phyloP scores from a whole-genome alignment of 1,140 invertebrate species.

The Psilanteris sp. region DNA sequence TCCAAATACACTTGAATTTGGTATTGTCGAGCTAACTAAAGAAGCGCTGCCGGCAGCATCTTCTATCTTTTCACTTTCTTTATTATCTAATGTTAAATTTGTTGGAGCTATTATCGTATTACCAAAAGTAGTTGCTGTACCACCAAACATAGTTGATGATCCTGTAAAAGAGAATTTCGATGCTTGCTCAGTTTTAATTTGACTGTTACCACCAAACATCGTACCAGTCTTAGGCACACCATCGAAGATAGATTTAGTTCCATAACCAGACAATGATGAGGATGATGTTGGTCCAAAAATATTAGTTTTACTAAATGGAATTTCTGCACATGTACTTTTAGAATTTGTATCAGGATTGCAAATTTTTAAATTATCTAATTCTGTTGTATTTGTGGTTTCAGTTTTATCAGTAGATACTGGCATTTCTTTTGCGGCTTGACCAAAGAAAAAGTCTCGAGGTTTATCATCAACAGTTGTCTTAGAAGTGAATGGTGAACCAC shows the following conservation, averaged over 20 bases:
- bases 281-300: not conserved
- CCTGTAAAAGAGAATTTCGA: constrained; percentile 9
- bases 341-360: constrained; percentile 59
- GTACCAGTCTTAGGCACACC: not conserved
- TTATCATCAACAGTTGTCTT: not conserved
- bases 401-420: not conserved
- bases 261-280: constrained; percentile 4
- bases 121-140: not conserved
- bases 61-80: not conserved
- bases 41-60: not conserved
- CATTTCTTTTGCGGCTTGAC: constrained; percentile 6
- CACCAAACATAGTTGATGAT: constrained; percentile 6
- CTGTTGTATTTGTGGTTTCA: constrained; percentile 3
- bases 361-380: constrained; percentile 67
- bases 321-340: constrained; percentile 14
- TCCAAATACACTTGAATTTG: constrained; percentile 9
- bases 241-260: constrained; percentile 26
- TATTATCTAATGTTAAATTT: no score
- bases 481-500: not conserved
- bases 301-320: not conserved
- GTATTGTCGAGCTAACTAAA: not conserved
- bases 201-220: constrained; percentile 2
- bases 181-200: constrained; percentile 1
- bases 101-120: not conserved
- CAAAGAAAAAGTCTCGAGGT: constrained; percentile 26